Evolutionary conservation across 1,140 invertebrate species (phyloP).

Genomic region (Olivierus martensii): DNA sequence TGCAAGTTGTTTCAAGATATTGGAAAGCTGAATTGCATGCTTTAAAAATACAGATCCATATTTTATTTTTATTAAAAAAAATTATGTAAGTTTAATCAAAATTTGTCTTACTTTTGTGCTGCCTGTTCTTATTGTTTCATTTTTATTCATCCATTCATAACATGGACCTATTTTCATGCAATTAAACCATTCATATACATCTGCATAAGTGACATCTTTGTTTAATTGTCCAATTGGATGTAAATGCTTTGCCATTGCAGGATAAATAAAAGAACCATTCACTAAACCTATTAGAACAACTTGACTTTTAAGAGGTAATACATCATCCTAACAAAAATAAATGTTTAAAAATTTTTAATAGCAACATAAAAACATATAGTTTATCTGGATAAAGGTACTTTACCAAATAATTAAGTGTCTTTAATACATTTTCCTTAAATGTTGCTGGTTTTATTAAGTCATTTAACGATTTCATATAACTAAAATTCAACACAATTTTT

Average conservation of each 20-base stretch:
- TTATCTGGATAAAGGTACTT: slow-evolving; percentile 1
- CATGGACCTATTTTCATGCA: slow-evolving; percentile 38
- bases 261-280: slow-evolving; percentile 34
- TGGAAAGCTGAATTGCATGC: slow-evolving; percentile 28
- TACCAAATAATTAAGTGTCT: slow-evolving; percentile 23
- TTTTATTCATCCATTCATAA: slow-evolving; percentile 35
- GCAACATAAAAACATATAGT: no score
- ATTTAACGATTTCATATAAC: slow-evolving; percentile 28
- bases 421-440: slow-evolving; percentile 27
- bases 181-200: slow-evolving; percentile 35
- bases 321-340: slow-evolving; percentile 25
- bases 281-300: slow-evolving; percentile 35
- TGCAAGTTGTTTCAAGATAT: slow-evolving; percentile 28
- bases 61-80: slow-evolving; percentile 2
- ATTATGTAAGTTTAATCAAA: neutral
- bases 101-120: slow-evolving; percentile 25
- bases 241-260: slow-evolving; percentile 29
- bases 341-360: no score
- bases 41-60: slow-evolving; percentile 12
- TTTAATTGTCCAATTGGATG: slow-evolving; percentile 35
- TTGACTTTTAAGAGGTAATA: slow-evolving; percentile 32
- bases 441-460: slow-evolving; percentile 35
- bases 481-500: no score
- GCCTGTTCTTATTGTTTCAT: slow-evolving; percentile 30
- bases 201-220: slow-evolving; percentile 32